These are phyloP conservation scores for Anolis apletophallus DNA, from an alignment of 2,797 vertebrate genomes.

Conservation along the genomic window DNA sequence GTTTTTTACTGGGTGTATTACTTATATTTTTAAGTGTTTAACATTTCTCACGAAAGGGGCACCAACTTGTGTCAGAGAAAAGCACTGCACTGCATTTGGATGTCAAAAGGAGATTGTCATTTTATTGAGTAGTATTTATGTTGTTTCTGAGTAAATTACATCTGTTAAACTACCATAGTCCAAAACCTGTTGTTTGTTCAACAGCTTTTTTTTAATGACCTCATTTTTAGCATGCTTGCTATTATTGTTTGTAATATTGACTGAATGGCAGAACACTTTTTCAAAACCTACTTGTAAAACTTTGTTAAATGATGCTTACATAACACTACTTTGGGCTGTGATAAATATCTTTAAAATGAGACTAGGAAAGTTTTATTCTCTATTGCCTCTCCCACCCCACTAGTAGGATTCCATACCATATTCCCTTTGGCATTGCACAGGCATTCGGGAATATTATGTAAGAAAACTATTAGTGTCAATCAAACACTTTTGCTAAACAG, in stretches of 20 bases:
- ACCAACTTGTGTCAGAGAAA: slow-evolving; percentile 1
- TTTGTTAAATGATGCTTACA: slow-evolving; percentile 48
- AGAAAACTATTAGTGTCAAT: slow-evolving; percentile 21
- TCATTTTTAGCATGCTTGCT: slow-evolving; percentile 47
- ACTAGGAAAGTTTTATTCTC: slow-evolving; percentile 15
- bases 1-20: slow-evolving; percentile 93
- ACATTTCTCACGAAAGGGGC: neutral
- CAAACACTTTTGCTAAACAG: neutral
- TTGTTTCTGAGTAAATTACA: slow-evolving; percentile 28
- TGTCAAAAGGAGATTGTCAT: slow-evolving; percentile 17
- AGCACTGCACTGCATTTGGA: slow-evolving; percentile 5
- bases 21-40: slow-evolving; percentile 85
- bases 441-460: slow-evolving; percentile 17
- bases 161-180: slow-evolving; percentile 10
- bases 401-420: neutral
- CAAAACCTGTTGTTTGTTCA: slow-evolving; percentile 30
- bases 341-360: slow-evolving; percentile 46
- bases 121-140: slow-evolving; percentile 23
- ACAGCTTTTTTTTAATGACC: slow-evolving; percentile 30
- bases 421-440: slow-evolving; percentile 15
- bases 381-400: too few species aligned
- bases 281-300: slow-evolving; percentile 36
- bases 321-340: slow-evolving; percentile 35
- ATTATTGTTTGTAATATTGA: slow-evolving; percentile 21
- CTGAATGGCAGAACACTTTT: neutral